A percentile compares a stretch with the other conserved stretches of the same genome.
phyloP scores from a whole-genome alignment of 2,797 vertebrate genomes.

The Rallus crepitans region DNA sequence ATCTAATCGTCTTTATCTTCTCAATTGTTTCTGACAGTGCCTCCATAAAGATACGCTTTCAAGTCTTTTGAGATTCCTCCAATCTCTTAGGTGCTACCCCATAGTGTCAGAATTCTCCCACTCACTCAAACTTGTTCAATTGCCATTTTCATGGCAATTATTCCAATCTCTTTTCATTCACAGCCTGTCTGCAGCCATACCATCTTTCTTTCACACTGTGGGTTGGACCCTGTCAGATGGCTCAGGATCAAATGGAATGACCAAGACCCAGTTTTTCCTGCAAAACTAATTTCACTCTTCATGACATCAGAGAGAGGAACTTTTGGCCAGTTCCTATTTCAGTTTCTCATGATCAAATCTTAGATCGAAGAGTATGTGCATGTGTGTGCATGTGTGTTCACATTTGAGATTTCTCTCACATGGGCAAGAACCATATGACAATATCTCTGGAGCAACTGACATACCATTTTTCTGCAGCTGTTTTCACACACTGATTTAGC shows the following conservation, averaged over 20 bases:
- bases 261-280: neutral
- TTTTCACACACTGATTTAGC: slow-evolving; percentile 21
- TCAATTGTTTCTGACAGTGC: neutral
- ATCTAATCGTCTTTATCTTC: neutral
- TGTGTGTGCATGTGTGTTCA: no score
- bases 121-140: neutral
- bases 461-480: neutral
- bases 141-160: neutral
- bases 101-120: neutral
- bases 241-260: neutral
- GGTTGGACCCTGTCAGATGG: neutral
- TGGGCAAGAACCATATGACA: neutral
- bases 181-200: neutral
- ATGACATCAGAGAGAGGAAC: neutral
- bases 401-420: neutral
- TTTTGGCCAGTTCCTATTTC: neutral
- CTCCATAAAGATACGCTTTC: neutral
- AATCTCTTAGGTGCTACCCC: accelerated
- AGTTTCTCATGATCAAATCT: neutral
- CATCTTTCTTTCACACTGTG: neutral
- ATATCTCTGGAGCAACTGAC: neutral
- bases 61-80: neutral
- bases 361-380: neutral
- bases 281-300: neutral
- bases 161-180: neutral